phyloP scores from a whole-genome alignment of 2,888 invertebrate species.

The Tenthredo livida region DNA sequence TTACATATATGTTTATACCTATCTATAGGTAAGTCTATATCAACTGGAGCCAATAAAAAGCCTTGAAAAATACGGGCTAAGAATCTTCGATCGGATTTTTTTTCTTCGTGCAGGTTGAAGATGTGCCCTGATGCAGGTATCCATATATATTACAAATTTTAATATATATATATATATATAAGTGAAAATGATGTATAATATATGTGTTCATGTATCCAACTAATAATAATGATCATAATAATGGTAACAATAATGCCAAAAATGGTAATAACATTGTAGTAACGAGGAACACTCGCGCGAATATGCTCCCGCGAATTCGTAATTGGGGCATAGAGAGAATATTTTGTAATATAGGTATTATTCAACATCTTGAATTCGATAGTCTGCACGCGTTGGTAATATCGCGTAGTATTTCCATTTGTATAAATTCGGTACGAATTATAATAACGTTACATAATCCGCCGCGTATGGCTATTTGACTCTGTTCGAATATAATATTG shows the following conservation, averaged over 20 bases:
- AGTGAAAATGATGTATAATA: neutral
- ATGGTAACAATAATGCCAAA: neutral
- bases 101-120: neutral
- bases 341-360: neutral
- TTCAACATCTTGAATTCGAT: conserved; percentile 12
- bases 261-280: neutral
- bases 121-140: neutral
- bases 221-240: neutral
- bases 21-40: neutral
- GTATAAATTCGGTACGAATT: neutral
- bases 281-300: neutral
- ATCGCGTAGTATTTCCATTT: neutral
- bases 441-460: neutral
- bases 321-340: neutral
- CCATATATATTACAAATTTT: neutral
- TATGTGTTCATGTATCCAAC: neutral
- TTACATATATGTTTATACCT: conserved; percentile 38
- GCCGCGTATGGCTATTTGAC: neutral
- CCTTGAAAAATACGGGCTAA: conserved; percentile 21
- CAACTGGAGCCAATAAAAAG: conserved; percentile 30
- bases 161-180: neutral
- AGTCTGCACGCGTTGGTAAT: neutral
- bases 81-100: neutral
- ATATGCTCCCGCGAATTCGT: conserved; percentile 16
- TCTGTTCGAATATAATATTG: neutral